phyloP scores from a whole-genome alignment of 1,140 invertebrate genomes.

The Heliconius himera region DNA sequence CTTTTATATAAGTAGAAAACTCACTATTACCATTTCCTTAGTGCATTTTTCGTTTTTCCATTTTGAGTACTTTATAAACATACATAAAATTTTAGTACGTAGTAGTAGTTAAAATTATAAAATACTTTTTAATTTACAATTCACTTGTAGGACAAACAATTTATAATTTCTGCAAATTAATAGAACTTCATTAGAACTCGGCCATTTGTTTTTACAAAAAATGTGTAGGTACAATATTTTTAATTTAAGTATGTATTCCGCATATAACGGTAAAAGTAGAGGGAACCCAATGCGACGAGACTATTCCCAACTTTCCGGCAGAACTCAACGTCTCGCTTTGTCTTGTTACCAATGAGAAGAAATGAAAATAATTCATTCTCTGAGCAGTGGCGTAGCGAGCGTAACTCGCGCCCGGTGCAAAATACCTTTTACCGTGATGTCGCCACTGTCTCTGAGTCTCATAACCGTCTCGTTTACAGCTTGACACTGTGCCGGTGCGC shows the following conservation, averaged over 20 bases:
- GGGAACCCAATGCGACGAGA: neutral
- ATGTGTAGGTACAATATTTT: no score
- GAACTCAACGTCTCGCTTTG: neutral
- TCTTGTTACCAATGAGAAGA: neutral
- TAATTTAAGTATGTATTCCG: no score
- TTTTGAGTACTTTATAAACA: conserved; percentile 12
- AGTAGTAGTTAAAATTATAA: neutral
- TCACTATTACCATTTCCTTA: conserved; percentile 56
- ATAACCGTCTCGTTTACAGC: no score
- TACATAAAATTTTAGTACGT: conserved; percentile 9
- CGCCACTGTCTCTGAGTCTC: no score
- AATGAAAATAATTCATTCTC: no score
- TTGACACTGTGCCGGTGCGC: no score
- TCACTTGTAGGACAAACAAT: neutral
- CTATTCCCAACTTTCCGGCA: neutral
- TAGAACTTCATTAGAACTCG: neutral
- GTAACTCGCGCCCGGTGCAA: no score
- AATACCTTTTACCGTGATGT: no score
- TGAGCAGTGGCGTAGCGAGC: no score
- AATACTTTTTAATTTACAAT: conserved; percentile 8
- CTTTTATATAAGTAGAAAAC: neutral
- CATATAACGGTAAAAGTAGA: no score
- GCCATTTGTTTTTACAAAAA: no score
- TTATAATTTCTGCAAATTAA: conserved; percentile 2
- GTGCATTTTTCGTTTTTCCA: conserved; percentile 46